phyloP scores from a whole-genome alignment of 2,888 invertebrate species.

The Plebejus melissa region DNA sequence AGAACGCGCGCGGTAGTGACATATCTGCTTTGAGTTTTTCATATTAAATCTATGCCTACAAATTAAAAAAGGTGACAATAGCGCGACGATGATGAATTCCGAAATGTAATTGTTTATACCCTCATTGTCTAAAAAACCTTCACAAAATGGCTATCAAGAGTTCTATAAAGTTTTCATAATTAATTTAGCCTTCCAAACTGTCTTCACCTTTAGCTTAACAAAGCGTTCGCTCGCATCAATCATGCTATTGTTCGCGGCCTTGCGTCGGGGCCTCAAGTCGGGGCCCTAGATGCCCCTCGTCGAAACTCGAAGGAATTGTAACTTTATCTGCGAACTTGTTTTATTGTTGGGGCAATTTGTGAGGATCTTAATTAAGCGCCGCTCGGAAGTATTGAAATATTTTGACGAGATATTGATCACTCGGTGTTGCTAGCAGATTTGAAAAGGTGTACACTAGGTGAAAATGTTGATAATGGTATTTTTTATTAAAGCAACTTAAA shows the following conservation, averaged over 20 bases:
- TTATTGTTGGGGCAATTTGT: slow-evolving; percentile 37
- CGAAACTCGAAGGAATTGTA: slow-evolving; percentile 39
- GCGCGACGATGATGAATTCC: background rate
- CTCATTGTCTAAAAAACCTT: slow-evolving; percentile 18
- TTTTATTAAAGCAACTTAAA: too few relatives aligned
- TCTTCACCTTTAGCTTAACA: slow-evolving; percentile 39
- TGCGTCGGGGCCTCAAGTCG: slow-evolving; percentile 28
- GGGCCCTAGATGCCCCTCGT: slow-evolving; percentile 32
- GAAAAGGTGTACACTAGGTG: too few relatives aligned
- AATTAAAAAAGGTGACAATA: background rate
- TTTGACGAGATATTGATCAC: background rate
- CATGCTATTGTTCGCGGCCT: slow-evolving; percentile 30
- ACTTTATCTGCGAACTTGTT: slow-evolving; percentile 40
- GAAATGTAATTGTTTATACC: slow-evolving; percentile 17
- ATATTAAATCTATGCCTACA: too few relatives aligned
- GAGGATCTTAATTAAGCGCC: slow-evolving; percentile 34
- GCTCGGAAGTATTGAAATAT: slow-evolving; percentile 27
- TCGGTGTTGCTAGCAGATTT: background rate
- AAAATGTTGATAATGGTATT: too few relatives aligned
- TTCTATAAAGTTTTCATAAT: slow-evolving; percentile 35
- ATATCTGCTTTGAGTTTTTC: too few relatives aligned
- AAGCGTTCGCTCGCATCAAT: slow-evolving; percentile 39
- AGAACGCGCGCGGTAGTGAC: too few relatives aligned
- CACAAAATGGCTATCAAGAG: slow-evolving; percentile 31
- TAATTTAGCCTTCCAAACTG: slow-evolving; percentile 38